These are phyloP conservation scores for Trichechus manatus DNA, from an alignment of 2,113 vertebrate species.

Conservation along the genomic window DNA sequence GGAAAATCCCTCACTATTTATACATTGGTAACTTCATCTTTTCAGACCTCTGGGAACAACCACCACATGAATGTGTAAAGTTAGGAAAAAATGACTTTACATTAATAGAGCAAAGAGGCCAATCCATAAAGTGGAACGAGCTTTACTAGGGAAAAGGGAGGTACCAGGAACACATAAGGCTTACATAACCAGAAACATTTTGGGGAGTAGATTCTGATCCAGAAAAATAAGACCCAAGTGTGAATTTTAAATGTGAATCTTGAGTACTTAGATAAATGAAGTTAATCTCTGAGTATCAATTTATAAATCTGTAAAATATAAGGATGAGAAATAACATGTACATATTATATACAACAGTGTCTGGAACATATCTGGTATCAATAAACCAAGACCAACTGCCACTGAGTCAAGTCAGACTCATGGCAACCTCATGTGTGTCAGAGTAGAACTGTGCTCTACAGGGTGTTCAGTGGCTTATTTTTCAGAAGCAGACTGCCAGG, in stretches of 20 bases:
- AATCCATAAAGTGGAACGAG: neutral
- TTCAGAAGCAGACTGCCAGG: too few relatives aligned
- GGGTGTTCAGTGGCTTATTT: too few relatives aligned
- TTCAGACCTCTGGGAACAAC: neutral
- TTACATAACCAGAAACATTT: neutral
- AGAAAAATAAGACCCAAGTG: slow-evolving; percentile 23
- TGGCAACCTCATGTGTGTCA: neutral
- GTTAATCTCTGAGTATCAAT: slow-evolving; percentile 23
- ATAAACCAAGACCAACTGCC: neutral
- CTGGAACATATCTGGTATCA: neutral
- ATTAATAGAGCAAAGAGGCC: neutral
- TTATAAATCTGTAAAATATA: slow-evolving; percentile 43
- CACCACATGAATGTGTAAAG: too few relatives aligned
- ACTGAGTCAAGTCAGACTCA: neutral
- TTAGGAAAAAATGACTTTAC: neutral
- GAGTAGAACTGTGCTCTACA: neutral
- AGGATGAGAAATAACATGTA: neutral
- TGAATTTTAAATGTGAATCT: slow-evolving; percentile 52
- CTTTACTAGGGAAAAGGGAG: neutral
- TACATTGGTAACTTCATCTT: neutral
- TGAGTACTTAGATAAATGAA: slow-evolving; percentile 37
- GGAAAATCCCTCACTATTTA: neutral
- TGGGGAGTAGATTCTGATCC: neutral
- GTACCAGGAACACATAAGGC: neutral
- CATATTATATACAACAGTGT: neutral